Evolutionary conservation across 2,888 invertebrate species (phyloP).

Genomic region (Achlya flavicornis): DNA sequence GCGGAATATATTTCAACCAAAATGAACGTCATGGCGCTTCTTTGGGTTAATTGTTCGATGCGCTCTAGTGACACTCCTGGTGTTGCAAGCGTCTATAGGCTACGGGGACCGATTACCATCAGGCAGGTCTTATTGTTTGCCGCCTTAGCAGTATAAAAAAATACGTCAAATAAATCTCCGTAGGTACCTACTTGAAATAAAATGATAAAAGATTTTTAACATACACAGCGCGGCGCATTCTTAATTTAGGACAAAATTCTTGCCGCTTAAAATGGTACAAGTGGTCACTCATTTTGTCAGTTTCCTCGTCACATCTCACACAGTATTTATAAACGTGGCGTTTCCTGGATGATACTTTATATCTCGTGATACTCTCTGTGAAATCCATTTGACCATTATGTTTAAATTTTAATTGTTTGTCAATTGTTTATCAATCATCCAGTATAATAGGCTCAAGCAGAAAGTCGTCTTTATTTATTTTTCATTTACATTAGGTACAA

Average conservation of each 20-base stretch:
- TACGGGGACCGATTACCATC: too few species aligned
- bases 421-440: too few species aligned
- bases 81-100: too few species aligned
- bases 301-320: constrained; percentile 41
- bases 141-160: too few species aligned
- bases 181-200: neutral
- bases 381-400: constrained; percentile 7
- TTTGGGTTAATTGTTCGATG: too few species aligned
- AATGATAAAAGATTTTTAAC: constrained; percentile 29
- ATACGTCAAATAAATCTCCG: neutral
- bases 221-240: constrained; percentile 83
- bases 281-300: constrained; percentile 34
- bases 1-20: too few species aligned
- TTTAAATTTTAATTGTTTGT: neutral
- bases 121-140: too few species aligned
- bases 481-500: too few species aligned
- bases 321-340: constrained; percentile 47
- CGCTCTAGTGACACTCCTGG: too few species aligned
- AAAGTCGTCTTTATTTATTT: neutral
- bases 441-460: neutral
- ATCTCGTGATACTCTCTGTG: constrained; percentile 47
- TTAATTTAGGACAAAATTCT: constrained; percentile 68
- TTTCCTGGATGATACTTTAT: constrained; percentile 45
- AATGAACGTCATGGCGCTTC: too few species aligned
- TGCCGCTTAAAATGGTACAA: constrained; percentile 58